Conservation (phyloP, 1,140 invertebrate genomes). For the Microplitis demolitor region DNA sequence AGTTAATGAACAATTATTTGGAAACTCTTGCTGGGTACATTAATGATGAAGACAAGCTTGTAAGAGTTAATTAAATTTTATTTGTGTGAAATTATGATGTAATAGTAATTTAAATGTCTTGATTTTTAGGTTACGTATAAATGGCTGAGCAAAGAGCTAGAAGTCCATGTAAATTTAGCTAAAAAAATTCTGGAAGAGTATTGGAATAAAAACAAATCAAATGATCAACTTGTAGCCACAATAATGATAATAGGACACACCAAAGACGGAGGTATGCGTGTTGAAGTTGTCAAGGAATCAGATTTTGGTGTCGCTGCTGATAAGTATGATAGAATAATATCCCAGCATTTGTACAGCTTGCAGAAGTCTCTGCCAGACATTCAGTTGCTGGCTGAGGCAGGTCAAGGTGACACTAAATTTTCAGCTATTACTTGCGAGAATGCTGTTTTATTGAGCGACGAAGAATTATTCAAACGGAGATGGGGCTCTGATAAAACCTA, state of each 20-base stretch:
- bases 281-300: conserved; percentile 50
- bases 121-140: conserved; percentile 55
- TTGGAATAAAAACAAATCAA: conserved; percentile 43
- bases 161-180: conserved; percentile 55
- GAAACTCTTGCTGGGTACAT: conserved; percentile 39
- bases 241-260: conserved; percentile 52
- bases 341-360: conserved; percentile 57
- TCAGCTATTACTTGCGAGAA: conserved; percentile 52
- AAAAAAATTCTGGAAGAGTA: conserved; percentile 52
- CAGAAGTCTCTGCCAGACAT: conserved; percentile 51
- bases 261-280: conserved; percentile 44
- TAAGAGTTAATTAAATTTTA: conserved; percentile 25
- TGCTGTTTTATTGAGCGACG: conserved; percentile 38
- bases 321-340: conserved; percentile 51
- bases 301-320: conserved; percentile 42
- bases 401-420: conserved; percentile 45
- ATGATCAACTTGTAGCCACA: conserved; percentile 42
- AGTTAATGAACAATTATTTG: conserved; percentile 35
- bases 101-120: not conserved
- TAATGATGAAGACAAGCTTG: conserved; percentile 48
- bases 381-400: conserved; percentile 42
- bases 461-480: conserved; percentile 37
- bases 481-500: conserved; percentile 9
- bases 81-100: conserved; percentile 8
- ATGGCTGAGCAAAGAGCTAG: conserved; percentile 55